A percentile compares a stretch with the other conserved stretches of the same genome.
These are phyloP conservation scores for Helarctos malayanus DNA, from an alignment of 2,797 vertebrate species.

Conservation along the genomic window DNA sequence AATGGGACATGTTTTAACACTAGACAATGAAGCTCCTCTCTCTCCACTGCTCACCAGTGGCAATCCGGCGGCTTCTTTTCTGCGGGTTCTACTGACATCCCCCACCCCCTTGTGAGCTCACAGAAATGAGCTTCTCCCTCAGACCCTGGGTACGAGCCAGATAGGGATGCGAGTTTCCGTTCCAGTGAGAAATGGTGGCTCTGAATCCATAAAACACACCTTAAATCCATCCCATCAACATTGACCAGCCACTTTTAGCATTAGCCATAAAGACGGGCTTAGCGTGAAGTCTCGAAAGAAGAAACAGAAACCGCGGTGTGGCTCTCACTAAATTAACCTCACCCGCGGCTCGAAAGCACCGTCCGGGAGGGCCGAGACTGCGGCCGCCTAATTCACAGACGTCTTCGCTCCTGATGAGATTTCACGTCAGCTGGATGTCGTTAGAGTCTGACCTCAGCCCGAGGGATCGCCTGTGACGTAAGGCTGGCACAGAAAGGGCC, in stretches of 20 bases:
- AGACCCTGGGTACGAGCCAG: not conserved
- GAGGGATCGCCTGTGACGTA: not conserved
- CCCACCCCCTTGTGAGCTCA: not conserved
- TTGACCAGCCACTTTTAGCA: not conserved
- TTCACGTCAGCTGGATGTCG: too few relatives aligned
- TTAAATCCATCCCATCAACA: not conserved
- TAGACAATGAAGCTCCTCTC: not conserved
- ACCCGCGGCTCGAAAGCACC: rapidly evolving
- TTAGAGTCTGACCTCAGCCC: not conserved
- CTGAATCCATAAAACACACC: not conserved
- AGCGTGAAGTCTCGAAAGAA: not conserved
- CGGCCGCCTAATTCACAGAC: rapidly evolving
- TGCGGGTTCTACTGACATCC: not conserved
- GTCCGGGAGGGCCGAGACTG: rapidly evolving
- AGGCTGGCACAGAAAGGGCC: not conserved
- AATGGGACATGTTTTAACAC: constrained; percentile 24
- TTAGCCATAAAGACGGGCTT: not conserved
- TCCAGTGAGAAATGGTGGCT: not conserved
- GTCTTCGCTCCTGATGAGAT: not conserved
- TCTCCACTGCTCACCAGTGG: not conserved
- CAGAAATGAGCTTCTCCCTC: constrained; percentile 17
- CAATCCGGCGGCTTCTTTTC: not conserved
- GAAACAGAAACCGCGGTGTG: rapidly evolving
- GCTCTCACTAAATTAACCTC: not conserved
- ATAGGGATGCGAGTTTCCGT: not conserved